Conservation (phyloP, 2,888 invertebrate species). For the Hemicrepidius hirtus region DNA sequence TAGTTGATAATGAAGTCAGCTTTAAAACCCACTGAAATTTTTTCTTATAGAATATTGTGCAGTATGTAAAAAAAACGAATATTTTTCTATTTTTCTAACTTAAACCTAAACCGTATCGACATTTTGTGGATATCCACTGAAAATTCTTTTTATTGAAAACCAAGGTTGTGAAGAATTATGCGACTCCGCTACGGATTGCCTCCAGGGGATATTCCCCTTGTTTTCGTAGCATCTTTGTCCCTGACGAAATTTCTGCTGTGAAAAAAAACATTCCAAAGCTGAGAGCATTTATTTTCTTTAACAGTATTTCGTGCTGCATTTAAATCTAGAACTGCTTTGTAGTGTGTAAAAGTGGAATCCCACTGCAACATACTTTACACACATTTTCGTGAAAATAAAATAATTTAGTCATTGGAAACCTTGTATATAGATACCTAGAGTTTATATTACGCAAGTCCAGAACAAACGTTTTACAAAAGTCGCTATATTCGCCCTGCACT, state of each 20-base stretch:
- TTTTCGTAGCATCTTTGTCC: constrained; percentile 24
- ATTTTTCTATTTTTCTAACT: not conserved
- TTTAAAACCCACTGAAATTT: no score
- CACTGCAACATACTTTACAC: no score
- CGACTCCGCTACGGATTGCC: constrained; percentile 17
- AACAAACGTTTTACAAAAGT: no score
- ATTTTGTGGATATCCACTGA: not conserved
- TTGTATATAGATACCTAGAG: no score
- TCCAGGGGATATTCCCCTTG: constrained; percentile 24
- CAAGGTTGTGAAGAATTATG: constrained; percentile 18
- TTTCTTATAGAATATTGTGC: no score
- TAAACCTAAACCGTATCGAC: not conserved
- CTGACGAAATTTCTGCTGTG: constrained; percentile 22
- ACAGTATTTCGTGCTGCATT: not conserved
- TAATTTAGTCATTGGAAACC: no score
- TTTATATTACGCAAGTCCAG: no score
- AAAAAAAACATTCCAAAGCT: constrained; percentile 11
- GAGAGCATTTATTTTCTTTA: constrained; percentile 14
- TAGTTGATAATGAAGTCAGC: no score
- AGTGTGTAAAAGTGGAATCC: not conserved
- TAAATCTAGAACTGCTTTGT: not conserved
- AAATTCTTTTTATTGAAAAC: constrained; percentile 21
- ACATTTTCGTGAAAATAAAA: no score
- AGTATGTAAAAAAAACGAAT: not conserved
- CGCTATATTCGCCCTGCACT: no score